Conservation (phyloP, 2,888 invertebrate species). For the Lasioglossum malachurum region DNA sequence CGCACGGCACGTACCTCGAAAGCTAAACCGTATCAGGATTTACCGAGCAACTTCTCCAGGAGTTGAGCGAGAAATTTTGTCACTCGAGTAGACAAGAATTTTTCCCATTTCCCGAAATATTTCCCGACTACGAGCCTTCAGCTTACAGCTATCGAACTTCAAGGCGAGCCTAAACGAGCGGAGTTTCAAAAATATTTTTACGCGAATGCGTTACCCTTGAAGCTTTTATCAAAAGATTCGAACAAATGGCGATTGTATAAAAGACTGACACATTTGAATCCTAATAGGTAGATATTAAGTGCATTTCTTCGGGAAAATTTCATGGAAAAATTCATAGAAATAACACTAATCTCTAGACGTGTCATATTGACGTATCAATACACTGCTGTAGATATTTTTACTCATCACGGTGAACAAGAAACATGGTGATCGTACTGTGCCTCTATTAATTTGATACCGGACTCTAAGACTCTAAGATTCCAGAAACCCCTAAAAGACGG, state of each 20-base stretch:
- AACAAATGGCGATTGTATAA: background rate
- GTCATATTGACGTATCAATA: no score
- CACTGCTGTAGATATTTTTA: no score
- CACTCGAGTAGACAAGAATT: background rate
- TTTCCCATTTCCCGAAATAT: background rate
- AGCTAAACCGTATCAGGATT: background rate
- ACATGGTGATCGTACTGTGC: no score
- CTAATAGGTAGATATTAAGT: background rate
- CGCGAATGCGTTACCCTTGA: background rate
- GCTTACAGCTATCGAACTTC: background rate
- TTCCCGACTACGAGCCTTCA: background rate
- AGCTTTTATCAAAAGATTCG: background rate
- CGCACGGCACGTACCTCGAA: background rate
- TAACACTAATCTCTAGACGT: no score
- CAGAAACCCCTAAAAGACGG: background rate
- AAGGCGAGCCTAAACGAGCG: background rate
- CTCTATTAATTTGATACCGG: background rate
- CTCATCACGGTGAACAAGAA: no score
- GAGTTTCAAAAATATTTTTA: background rate
- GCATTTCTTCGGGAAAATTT: background rate
- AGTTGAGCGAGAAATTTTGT: background rate
- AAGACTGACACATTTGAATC: background rate
- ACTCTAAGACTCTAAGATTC: background rate
- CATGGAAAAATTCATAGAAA: no score
- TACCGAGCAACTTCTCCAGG: background rate